Conservation (phyloP, 2,113 vertebrate genomes). For the Gymnocephalus cernua region DNA sequence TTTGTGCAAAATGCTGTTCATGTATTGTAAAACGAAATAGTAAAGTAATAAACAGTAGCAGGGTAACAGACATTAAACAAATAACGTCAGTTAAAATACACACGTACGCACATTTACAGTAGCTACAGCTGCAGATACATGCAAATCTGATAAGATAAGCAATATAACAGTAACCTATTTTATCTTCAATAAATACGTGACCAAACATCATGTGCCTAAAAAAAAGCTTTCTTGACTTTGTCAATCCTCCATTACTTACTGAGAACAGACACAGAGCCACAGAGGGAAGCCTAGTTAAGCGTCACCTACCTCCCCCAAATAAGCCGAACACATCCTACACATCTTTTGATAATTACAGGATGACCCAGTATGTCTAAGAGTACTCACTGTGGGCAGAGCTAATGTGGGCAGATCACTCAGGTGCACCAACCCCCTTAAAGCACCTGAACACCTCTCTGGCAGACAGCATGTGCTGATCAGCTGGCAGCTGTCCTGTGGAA, state of each 20-base stretch:
- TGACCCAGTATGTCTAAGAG: neutral
- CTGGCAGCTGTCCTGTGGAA: neutral
- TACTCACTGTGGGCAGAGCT: neutral
- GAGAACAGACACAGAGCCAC: conserved; percentile 14
- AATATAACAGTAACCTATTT: neutral
- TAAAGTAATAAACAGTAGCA: conserved; percentile 6
- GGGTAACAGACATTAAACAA: neutral
- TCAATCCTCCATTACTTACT: neutral
- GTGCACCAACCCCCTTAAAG: conserved; percentile 7
- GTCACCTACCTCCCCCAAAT: conserved; percentile 8
- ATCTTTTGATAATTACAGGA: conserved; percentile 5
- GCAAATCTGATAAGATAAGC: neutral
- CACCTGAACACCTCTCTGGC: conserved; percentile 4
- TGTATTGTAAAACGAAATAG: neutral
- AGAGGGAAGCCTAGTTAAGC: neutral
- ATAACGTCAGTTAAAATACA: neutral
- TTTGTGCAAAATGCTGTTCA: neutral
- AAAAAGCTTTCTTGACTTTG: neutral
- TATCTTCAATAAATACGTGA: neutral
- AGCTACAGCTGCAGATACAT: neutral
- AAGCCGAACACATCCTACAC: neutral
- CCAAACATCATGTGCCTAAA: neutral
- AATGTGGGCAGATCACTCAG: conserved; percentile 3
- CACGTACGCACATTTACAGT: neutral
- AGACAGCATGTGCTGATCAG: conserved; percentile 27